Base-by-base conservation (phyloP, 2,888 invertebrate species). In the Acronicta aceris region DNA sequence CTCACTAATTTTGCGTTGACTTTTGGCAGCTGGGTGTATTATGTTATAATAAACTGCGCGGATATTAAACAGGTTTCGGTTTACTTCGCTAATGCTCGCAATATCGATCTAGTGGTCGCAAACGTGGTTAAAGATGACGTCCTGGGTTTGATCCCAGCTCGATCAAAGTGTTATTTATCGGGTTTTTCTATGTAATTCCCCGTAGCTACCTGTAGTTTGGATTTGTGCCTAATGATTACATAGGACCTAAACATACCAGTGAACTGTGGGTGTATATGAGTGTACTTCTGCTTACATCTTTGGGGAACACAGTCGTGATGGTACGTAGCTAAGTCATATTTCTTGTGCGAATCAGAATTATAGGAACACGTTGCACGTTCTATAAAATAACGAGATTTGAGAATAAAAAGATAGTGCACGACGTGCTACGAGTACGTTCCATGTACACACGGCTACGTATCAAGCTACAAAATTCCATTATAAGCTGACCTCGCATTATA, bases 1-100 rank as follows among this genome's bases (percentile, higher is more conserved):
- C 75, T 88, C 81, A 81, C 86, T 88, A 88, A 90, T 89, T 88
- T 85, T 76, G 71, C 74, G 81, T 79, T 87, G 86, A 88, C 82
- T 88, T 87, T 87, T 83, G 75, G 83, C 75, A 73, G 69, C 64
- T 65, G 74, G n/a, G 79, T 81, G 82, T 85, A 87, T 86, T 86
- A 85, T 84, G 81, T 84, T 86, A 86, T 87, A 87, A 83, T 85
- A 83, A 82, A 88, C 82, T 84, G 83, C 77, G 72, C 68, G 73
- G 82, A 86, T 90, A 91, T 90, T 90, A 90, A 89, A 88, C 78
- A 84, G 85, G 73, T 79, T 72, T 78, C 62, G 66, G 61, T 53
- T 55, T 67, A 72, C 67, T 67, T 76, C 70, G 65, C 63, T 79
- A 78, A 78, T 80, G 50, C 65, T 78, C 71, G 16, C 71, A 73